Conservation (phyloP, 1,140 invertebrate genomes). For the Copidosoma floridanum region DNA sequence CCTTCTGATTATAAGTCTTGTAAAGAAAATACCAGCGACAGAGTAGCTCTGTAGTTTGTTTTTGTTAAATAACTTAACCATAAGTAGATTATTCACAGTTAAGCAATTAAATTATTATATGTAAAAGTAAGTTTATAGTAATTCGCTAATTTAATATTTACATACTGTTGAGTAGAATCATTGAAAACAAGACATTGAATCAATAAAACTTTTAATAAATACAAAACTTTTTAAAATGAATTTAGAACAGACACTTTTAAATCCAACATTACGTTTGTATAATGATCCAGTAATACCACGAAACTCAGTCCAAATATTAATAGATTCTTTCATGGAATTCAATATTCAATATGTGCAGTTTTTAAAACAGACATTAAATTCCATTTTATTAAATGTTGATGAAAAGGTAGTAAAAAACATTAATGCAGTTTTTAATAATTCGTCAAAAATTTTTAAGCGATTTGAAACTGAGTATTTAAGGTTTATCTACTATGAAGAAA, state of each 20-base stretch:
- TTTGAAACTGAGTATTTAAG: background rate
- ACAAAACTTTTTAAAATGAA: too few species aligned
- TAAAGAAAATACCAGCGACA: background rate
- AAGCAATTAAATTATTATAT: too few species aligned
- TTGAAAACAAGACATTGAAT: too few species aligned
- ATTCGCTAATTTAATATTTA: too few species aligned
- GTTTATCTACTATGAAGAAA: constrained; percentile 24
- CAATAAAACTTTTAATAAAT: too few species aligned
- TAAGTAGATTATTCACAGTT: too few species aligned
- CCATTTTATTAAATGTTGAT: background rate
- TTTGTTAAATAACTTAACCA: background rate
- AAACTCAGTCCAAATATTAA: background rate
- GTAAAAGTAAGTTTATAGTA: too few species aligned
- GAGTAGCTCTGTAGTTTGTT: background rate
- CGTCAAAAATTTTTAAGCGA: background rate
- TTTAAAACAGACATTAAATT: background rate
- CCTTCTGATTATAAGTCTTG: background rate
- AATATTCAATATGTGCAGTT: background rate
- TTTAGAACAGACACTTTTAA: background rate
- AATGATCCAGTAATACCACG: background rate
- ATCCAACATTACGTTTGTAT: background rate
- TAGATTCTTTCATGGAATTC: too few species aligned
- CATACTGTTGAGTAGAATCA: too few species aligned
- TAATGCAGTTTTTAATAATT: background rate
- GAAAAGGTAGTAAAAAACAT: background rate